Evolutionary conservation across 2,113 vertebrate genomes (phyloP), one percentile per base, ranked within the genome.

Genomic region (Perccottus glenii): DNA sequence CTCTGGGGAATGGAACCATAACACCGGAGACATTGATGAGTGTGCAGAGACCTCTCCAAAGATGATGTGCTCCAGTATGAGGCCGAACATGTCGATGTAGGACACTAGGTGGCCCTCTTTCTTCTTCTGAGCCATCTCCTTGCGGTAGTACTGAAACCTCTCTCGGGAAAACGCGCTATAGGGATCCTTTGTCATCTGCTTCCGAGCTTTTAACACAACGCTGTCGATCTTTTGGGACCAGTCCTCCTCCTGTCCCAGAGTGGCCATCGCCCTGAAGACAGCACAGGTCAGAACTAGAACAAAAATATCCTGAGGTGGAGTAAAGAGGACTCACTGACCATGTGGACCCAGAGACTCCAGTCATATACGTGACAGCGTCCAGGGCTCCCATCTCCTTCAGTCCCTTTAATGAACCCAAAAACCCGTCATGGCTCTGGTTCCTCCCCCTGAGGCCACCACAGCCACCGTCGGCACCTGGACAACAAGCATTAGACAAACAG

Each of bases 311-410:
- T 15, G n/a, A 16, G 3, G 8, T n/a, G 12, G 9, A 12, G 50
- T 5, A 38, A 38, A 38, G 4, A 38, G 7, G 4, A 38, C 36
- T 38, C 36, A 5, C 94, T 91, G 59, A 96, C 95, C 95, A 97
- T 5, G 95, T 96, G 0, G 96, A 94, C 38, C 95, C 95, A 5
- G 95, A 97, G 64, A 95, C 92, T 33, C 91, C 92, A 0, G 94
- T 94, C 72, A 97, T 61, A 66, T 96, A 96, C 49, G 89, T 92
- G 68, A 93, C 60, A 6, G 92, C 89, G 57, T 97, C 94, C 75
- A 97, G 67, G 4, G 96, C 84, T 43, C 92, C 84, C 2, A 94
- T 82, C 8, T 92, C 90, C 88, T 92, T 91, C 49, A 97, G 92
- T 16, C 88, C 94, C 5, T 85, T 87, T 70, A 96, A 89, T 52